Base-by-base conservation (phyloP, 2,797 vertebrate species). In the Darevskia mixta region DNA sequence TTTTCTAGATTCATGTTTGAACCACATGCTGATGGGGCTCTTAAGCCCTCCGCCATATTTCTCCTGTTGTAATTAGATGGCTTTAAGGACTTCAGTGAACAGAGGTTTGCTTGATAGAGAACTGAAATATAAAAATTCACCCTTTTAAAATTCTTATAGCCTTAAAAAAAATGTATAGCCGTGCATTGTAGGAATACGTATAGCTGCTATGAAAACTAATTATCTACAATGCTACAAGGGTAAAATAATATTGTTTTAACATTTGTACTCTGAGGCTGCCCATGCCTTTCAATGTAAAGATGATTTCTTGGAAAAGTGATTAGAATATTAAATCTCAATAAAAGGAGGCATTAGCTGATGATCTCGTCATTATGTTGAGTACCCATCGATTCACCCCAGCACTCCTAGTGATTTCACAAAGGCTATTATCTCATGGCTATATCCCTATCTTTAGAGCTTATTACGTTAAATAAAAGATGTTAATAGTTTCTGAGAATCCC, bases 261-360 rank as follows among this genome's bases (percentile, higher is more conserved):
- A 94, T 90, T 93, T 94, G 89, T 90, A 89, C 95, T 95, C 92
- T 89, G 95, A 96, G 89, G 92, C 82, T 90, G 92, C 90, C 96
- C 95, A 96, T 93, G 95, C 90, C 90, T 95, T 94, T 95, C 95
- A 94, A 87, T 92, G 85, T 93, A 93, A 94, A 95, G 95, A 95
- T 95, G 91, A 96, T 95, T 97, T 97, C 96, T 95, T 96, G 96
- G 95, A 96, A 97, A 96, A 96, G 94, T 94, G 95, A 97, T 96
- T 95, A 97, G 95, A 92, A 87, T 90, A 92, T 95, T 94, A 95
- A 95, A 92, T 93, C 93, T 87, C 93, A 92, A 93, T 93, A 94
- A 94, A 96, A 96, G 92, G 82, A 96, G 93, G 92, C 95, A 95
- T 94, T 95, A 82, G 89, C 95, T 94, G 94, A 94, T 93, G 94